Evolutionary conservation across 2,797 vertebrate species (phyloP), one percentile per base, ranked within the genome.

Genomic region (Chaunax sp.): DNA sequence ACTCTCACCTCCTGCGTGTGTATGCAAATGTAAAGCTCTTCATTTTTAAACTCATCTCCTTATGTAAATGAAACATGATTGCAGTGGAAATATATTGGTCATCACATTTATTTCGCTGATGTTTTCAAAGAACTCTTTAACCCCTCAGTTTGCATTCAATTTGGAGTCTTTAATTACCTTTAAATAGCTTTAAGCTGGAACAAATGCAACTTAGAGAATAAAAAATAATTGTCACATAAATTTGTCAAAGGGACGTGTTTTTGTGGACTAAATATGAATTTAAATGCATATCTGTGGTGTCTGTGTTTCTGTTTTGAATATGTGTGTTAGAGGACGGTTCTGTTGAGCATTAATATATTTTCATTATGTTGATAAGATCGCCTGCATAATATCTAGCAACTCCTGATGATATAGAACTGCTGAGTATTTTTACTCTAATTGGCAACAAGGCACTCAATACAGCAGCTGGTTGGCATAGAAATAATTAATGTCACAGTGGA

Each of bases 51-150:
- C 44, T 56, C 19, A 40, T 67, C 44, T 38, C 28, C 55, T 77
- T 75, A 19, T 64, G 58, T 59, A 56, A 83, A 74, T 80, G 18
- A 28, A 43, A 51, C n/a, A 59, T 66, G 71, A 81, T 73, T 69
- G 47, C 38, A 12, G 30, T 3, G 5, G 23, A 65, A 54, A 72
- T 60, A 22, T 10, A 13, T 37, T 47, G 37, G 43, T 72, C 16
- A 6, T 71, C 65, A 22, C 33, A 25, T 47, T 40, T 0, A 22
- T 46, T 70, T 16, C 19, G 53, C 12, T 63, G 12, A 33, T 20
- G 20, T 38, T 55, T 59, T 52, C 46, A 41, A 1, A 30, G 1
- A 14, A 6, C 9, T 63, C 43, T 49, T 62, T 58, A 54, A 73
- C 33, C 54, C 4, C 23, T 18, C 28, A 12, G 19, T 61, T 63